Percentiles rank a stretch among this genome's conserved stretches.
These are phyloP conservation scores for Suncus etruscus DNA, from an alignment of 2,113 vertebrate genomes.

Conservation along the genomic window DNA sequence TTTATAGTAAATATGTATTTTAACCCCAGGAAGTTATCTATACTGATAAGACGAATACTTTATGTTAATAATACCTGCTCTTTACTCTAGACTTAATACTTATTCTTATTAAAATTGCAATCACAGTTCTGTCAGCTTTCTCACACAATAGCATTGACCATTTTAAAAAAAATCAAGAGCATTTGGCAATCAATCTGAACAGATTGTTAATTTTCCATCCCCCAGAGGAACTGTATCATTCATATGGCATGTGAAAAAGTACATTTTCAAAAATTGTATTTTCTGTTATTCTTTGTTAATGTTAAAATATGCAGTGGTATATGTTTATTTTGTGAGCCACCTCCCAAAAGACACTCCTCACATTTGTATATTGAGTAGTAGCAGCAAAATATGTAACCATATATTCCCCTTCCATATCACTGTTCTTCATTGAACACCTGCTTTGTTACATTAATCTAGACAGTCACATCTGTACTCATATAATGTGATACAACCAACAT, in stretches of 20 bases:
- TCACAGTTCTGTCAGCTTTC: constrained; percentile 6
- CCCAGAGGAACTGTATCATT: constrained; percentile 58
- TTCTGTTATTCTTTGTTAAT: constrained; percentile 69
- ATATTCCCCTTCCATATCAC: background rate
- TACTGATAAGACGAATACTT: constrained; percentile 26
- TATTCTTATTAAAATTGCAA: constrained; percentile 40
- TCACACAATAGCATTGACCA: constrained; percentile 30
- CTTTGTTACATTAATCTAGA: background rate
- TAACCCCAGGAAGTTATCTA: background rate
- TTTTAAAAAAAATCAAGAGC: constrained; percentile 71
- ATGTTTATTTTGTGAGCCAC: constrained; percentile 65
- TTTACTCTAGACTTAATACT: background rate
- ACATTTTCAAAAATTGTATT: constrained; percentile 59
- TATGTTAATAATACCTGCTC: background rate
- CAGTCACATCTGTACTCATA: background rate
- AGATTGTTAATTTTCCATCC: constrained; percentile 63
- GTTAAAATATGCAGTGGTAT: constrained; percentile 62
- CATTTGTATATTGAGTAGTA: constrained; percentile 48
- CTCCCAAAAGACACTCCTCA: constrained; percentile 57
- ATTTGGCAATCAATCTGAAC: constrained; percentile 62
- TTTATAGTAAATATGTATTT: constrained; percentile 2
- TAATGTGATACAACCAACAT: background rate
- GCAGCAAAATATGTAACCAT: constrained; percentile 5
- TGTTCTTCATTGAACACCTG: constrained; percentile 9
- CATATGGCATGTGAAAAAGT: constrained; percentile 62